Evolutionary conservation across 2,888 invertebrate species (phyloP).

Genomic region (Heliconius aoede): DNA sequence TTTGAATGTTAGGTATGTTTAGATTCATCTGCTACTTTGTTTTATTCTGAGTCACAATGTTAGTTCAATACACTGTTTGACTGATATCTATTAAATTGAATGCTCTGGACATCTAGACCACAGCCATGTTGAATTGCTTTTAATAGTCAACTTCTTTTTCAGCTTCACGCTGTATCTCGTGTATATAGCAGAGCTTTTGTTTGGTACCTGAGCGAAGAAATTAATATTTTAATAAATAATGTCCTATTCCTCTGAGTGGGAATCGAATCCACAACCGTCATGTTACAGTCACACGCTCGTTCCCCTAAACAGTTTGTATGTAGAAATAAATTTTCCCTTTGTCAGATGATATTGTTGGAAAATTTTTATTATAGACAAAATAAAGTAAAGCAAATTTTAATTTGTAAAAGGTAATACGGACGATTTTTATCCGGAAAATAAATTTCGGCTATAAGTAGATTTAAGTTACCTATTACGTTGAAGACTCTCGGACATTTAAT

Average conservation of each 20-base stretch:
- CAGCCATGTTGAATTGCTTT: not conserved
- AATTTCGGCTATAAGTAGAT: constrained; percentile 45
- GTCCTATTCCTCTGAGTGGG: no score
- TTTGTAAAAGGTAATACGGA: constrained; percentile 26
- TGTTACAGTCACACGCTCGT: no score
- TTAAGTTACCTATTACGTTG: constrained; percentile 46
- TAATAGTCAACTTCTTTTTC: no score
- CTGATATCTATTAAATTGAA: constrained; percentile 41
- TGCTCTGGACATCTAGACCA: constrained; percentile 32
- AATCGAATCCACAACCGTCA: no score
- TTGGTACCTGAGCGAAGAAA: no score
- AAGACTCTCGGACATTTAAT: constrained; percentile 47
- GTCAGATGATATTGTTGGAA: constrained; percentile 22
- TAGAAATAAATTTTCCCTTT: constrained; percentile 1
- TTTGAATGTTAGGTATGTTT: constrained; percentile 50
- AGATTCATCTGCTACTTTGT: constrained; percentile 51
- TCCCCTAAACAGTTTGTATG: not conserved
- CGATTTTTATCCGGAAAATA: constrained; percentile 36
- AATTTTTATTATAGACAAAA: constrained; percentile 10
- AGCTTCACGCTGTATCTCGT: no score
- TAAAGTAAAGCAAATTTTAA: constrained; percentile 20
- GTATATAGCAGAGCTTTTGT: no score
- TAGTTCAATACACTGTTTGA: constrained; percentile 45
- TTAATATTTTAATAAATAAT: no score
- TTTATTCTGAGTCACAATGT: constrained; percentile 51